Evolutionary conservation across 1,140 invertebrate genomes (phyloP), one percentile per base, ranked within the genome.

Genomic region (Pseudoatta argentina): DNA sequence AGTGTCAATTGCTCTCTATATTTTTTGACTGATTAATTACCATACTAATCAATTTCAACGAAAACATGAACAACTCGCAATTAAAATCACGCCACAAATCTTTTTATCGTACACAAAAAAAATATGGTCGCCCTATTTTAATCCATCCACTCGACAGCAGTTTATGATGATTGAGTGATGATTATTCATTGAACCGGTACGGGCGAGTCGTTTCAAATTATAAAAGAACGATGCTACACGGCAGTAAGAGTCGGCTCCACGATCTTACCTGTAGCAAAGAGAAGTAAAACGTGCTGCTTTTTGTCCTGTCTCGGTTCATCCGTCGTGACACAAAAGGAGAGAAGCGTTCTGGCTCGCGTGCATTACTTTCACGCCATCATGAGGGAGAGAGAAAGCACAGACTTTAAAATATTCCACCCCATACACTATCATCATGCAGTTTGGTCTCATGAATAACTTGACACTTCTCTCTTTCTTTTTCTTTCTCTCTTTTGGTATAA

Each of bases 161-260:
- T 89, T 89, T 86, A 88, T 77, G 87, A 86, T 86, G 82, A 89
- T 88, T 71, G 87, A 81, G 75, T 82, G 77, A 89, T 88, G 82
- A 89, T 81, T 89, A 88, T 89, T 89, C 87, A 59, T 86, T 64
- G 87, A 86, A 75, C 24, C 53, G 69, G 44, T 61, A 51, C 18
- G 14, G 34, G 24, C 27, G 55, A 12, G 18, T 66, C 27, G 59
- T 53, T 34, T 34, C 59, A 57, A 53, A 78, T 88, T 59, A 57
- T 61, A 24, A 44, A 73, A 59, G 87, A 61, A 76, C 53, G 30
- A 67, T 18, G 34, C 39, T 67, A 78, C 57, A 73, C 21, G 53
- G 88, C 66, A 67, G 44, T 86, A 86, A 88, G 79, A 88, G 55
- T 73, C 57, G 34, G 27, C n/a, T 14, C 55, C 63, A 10, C 27